Conservation (phyloP, 2,888 invertebrate genomes). For the Harmothoe impar region DNA sequence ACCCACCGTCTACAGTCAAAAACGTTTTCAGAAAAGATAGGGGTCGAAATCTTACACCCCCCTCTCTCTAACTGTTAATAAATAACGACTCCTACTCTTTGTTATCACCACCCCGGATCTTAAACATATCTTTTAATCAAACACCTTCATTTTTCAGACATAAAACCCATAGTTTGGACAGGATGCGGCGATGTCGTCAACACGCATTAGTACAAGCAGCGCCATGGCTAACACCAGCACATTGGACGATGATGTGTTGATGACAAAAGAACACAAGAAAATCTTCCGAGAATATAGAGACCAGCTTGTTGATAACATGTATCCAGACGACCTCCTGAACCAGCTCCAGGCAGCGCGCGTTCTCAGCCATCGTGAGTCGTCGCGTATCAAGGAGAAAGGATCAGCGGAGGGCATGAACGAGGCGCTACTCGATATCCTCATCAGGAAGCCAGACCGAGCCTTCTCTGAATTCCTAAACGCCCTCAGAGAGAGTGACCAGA, state of each 20-base stretch:
- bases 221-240: slow-evolving; percentile 49
- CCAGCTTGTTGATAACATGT: slow-evolving; percentile 75
- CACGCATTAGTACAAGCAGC: slow-evolving; percentile 10
- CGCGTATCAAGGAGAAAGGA: slow-evolving; percentile 72
- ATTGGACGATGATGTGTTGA: slow-evolving; percentile 66
- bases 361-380: slow-evolving; percentile 71
- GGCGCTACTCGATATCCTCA: slow-evolving; percentile 73
- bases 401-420: slow-evolving; percentile 73
- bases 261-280: slow-evolving; percentile 74
- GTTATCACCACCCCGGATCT: too few relatives aligned
- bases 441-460: slow-evolving; percentile 73
- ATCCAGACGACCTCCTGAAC: slow-evolving; percentile 76
- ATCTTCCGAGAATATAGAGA: slow-evolving; percentile 72
- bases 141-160: background rate
- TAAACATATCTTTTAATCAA: too few relatives aligned
- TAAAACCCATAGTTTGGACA: background rate
- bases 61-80: too few relatives aligned
- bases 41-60: too few relatives aligned
- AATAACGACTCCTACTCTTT: too few relatives aligned
- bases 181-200: slow-evolving; percentile 46
- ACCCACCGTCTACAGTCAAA: too few relatives aligned
- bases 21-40: too few relatives aligned
- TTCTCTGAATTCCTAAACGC: slow-evolving; percentile 74
- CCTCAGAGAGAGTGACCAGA: slow-evolving; percentile 74
- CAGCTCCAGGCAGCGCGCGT: slow-evolving; percentile 73